Percentiles rank a stretch among this genome's conserved stretches.
These are phyloP conservation scores for Notothenia coriiceps DNA, from an alignment of 2,113 vertebrate species.

Conservation along the genomic window DNA sequence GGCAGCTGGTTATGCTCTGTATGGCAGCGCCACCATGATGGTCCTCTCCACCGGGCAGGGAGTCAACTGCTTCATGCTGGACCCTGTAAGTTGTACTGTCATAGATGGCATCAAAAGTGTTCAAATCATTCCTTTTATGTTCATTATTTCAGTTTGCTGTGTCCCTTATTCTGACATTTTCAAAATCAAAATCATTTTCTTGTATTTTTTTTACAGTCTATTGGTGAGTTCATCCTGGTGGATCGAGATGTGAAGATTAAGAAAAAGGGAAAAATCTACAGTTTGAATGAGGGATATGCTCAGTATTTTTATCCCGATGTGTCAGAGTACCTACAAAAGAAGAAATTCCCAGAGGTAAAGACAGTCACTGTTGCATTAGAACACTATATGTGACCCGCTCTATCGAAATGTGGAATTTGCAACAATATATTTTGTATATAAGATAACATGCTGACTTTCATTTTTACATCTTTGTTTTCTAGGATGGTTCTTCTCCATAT, in stretches of 20 bases:
- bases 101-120: not conserved
- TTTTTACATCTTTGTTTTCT: not conserved
- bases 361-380: not conserved
- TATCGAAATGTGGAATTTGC: too few relatives aligned
- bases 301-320: constrained; percentile 92
- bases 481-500: constrained; percentile 93
- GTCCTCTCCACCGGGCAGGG: constrained; percentile 91
- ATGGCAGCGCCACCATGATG: constrained; percentile 97
- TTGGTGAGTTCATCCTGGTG: constrained; percentile 97
- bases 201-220: constrained; percentile 82
- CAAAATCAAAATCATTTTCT: not conserved
- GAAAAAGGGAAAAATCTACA: constrained; percentile 97
- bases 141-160: too few relatives aligned
- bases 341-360: constrained; percentile 93
- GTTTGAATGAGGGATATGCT: constrained; percentile 97
- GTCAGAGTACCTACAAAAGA: constrained; percentile 93
- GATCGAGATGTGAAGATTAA: constrained; percentile 95
- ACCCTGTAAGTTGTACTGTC: constrained; percentile 86
- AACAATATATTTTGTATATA: not conserved
- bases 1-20: constrained; percentile 95
- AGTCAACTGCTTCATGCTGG: constrained; percentile 98
- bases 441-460: not conserved
- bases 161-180: not conserved
- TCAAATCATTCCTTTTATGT: too few relatives aligned
- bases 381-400: too few relatives aligned